A percentile compares a stretch with the other conserved stretches of the same genome.
Evolutionary conservation across 2,113 vertebrate species (phyloP).

Genomic region (Burhinus oedicnemus): DNA sequence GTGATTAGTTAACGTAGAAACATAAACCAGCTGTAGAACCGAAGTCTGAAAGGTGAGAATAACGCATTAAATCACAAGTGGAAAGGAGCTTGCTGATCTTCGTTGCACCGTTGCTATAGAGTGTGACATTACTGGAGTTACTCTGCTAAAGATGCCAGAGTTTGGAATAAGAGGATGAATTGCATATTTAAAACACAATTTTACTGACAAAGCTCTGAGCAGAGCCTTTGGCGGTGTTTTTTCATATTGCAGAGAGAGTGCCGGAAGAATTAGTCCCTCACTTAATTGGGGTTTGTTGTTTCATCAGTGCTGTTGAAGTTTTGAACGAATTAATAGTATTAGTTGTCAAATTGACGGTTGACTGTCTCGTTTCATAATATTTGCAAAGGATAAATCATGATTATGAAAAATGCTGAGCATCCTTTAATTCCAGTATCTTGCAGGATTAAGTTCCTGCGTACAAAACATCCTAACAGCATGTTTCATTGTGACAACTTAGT

Average conservation of each 20-base stretch:
- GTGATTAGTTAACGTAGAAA: neutral
- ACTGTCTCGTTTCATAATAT: neutral
- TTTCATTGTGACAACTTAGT: neutral
- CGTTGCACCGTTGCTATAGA: neutral
- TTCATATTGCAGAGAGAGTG: neutral
- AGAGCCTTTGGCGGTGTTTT: neutral
- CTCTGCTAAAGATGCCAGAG: neutral
- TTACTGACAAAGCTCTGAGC: neutral
- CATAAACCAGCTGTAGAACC: neutral
- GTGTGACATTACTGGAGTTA: neutral
- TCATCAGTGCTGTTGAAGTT: neutral
- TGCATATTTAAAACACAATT: neutral
- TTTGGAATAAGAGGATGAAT: neutral
- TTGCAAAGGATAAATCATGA: neutral
- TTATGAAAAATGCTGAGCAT: neutral
- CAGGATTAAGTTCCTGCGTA: neutral
- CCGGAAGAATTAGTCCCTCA: neutral
- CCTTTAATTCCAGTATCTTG: neutral
- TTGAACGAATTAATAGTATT: neutral
- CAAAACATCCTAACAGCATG: neutral
- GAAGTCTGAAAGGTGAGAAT: neutral
- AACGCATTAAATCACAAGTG: neutral
- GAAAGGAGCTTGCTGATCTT: neutral
- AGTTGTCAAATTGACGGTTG: neutral
- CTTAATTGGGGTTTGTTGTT: neutral